A percentile compares a stretch with the other conserved stretches of the same genome.
These are phyloP conservation scores for Orestias chungarensis DNA, from an alignment of 2,797 vertebrate species.

Conservation along the genomic window DNA sequence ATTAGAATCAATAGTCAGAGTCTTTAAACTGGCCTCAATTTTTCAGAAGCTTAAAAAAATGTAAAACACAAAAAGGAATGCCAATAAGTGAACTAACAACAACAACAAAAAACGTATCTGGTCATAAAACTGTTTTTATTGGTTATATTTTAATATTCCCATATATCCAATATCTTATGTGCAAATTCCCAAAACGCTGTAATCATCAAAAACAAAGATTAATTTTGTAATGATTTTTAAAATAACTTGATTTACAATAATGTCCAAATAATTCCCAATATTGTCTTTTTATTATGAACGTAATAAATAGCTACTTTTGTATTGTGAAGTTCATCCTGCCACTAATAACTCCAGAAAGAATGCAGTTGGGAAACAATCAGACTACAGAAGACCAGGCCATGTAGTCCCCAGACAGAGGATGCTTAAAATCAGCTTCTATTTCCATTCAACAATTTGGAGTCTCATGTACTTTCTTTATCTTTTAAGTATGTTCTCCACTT, in stretches of 20 bases:
- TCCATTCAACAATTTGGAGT: constrained; percentile 26
- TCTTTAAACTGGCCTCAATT: background rate
- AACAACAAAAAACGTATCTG: too few species aligned
- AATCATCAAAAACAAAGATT: background rate
- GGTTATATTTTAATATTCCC: too few species aligned
- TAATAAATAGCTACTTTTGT: background rate
- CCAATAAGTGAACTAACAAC: background rate
- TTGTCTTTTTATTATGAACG: background rate
- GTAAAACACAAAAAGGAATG: background rate
- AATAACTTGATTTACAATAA: background rate
- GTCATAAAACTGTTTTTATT: too few species aligned
- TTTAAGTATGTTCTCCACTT: background rate
- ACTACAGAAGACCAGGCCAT: constrained; percentile 43
- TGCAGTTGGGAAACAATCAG: background rate
- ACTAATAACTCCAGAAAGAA: constrained; percentile 5
- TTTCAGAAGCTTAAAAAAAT: background rate
- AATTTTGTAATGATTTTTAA: background rate
- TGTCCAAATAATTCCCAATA: background rate
- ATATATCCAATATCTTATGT: background rate
- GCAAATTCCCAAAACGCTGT: background rate
- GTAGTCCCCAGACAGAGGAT: constrained; percentile 40
- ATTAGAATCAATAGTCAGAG: background rate
- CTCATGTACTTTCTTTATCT: constrained; percentile 30
- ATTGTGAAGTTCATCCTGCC: background rate
- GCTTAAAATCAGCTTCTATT: constrained; percentile 36